Evolutionary conservation across 2,888 invertebrate species (phyloP).

Genomic region (Alloplasta piceator): DNA sequence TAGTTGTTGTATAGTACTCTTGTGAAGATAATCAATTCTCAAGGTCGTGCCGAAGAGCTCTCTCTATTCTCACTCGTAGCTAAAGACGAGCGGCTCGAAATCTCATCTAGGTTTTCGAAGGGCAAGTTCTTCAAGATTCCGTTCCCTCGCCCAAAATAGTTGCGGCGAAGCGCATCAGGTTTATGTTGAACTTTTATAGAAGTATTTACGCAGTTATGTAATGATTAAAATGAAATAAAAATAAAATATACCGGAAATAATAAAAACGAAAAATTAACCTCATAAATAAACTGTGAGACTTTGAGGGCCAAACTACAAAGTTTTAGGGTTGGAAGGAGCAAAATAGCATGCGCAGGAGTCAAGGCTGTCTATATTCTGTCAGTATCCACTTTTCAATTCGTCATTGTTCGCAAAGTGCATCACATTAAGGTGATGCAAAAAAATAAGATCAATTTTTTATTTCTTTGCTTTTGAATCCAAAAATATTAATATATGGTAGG

Average conservation of each 20-base stretch:
- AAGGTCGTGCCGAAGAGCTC: constrained; percentile 37
- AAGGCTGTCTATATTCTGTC: constrained; percentile 65
- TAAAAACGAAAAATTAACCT: neutral
- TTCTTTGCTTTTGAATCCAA: no score
- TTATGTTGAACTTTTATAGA: no score
- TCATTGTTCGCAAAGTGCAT: constrained; percentile 67
- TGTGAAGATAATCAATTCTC: constrained; percentile 59
- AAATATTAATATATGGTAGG: no score
- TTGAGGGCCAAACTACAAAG: constrained; percentile 60
- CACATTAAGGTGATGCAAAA: no score
- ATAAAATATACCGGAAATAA: neutral
- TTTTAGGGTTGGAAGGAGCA: constrained; percentile 56
- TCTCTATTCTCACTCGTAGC: constrained; percentile 22
- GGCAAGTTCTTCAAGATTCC: constrained; percentile 11
- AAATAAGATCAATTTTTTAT: no score
- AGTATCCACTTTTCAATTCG: no score
- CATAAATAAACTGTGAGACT: no score
- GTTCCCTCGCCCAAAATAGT: no score
- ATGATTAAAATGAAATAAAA: neutral
- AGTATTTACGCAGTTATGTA: no score
- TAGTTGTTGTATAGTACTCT: constrained; percentile 40
- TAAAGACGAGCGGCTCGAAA: constrained; percentile 30
- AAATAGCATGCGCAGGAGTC: constrained; percentile 73
- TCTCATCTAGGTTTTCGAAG: neutral
- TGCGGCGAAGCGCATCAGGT: no score